Evolutionary conservation across 2,113 vertebrate species (phyloP).

Genomic region (Carassius gibelio): DNA sequence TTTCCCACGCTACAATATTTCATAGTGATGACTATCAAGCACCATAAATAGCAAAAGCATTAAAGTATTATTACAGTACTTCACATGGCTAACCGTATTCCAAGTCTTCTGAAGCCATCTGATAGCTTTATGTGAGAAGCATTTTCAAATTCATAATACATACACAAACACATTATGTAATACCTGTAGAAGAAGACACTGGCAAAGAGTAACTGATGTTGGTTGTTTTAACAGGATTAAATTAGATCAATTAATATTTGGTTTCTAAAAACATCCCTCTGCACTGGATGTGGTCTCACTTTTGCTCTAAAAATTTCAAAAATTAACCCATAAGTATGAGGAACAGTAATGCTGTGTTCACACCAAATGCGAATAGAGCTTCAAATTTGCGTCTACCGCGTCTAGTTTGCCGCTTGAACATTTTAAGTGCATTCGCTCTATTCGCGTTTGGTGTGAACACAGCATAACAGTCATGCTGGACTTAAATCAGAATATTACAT

Average conservation of each 20-base stretch:
- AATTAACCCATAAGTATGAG: background rate
- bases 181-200: background rate
- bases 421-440: too few relatives aligned
- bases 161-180: background rate
- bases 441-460: too few relatives aligned
- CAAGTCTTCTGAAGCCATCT: background rate
- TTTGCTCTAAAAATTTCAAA: background rate
- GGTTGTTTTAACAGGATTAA: background rate
- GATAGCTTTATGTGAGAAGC: background rate
- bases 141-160: background rate
- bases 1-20: background rate
- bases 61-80: background rate
- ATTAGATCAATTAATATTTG: constrained; percentile 9
- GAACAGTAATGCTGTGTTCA: too few relatives aligned
- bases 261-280: background rate
- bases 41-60: background rate
- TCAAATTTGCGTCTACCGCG: too few relatives aligned
- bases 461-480: background rate
- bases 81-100: background rate
- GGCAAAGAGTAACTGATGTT: background rate
- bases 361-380: too few relatives aligned
- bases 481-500: background rate
- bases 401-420: too few relatives aligned
- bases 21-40: background rate
- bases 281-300: background rate